These are phyloP conservation scores for Diogma glabrata DNA, from an alignment of 2,888 invertebrate genomes.

Conservation along the genomic window DNA sequence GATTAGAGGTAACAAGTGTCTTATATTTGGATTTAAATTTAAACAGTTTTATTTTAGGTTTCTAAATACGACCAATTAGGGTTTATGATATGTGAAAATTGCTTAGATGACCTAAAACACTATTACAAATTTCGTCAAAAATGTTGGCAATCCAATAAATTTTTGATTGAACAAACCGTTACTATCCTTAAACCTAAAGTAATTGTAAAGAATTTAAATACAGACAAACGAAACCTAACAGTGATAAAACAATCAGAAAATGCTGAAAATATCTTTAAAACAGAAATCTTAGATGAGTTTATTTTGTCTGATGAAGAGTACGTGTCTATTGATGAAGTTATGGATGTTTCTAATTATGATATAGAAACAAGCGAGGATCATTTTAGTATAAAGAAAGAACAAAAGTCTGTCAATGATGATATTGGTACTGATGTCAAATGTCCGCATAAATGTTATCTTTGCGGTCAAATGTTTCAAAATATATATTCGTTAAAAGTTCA, in stretches of 20 bases:
- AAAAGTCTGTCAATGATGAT: background rate
- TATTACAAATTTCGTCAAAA: background rate
- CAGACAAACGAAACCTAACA: too few relatives aligned
- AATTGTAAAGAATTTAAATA: too few relatives aligned
- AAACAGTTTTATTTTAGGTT: conserved; percentile 1
- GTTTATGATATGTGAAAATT: background rate
- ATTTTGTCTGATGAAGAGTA: background rate
- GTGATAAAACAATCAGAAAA: too few relatives aligned
- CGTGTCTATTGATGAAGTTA: background rate
- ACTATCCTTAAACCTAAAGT: too few relatives aligned
- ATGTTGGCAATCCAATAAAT: conserved; percentile 1
- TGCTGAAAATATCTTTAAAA: too few relatives aligned
- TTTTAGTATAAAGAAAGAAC: background rate
- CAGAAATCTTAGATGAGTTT: too few relatives aligned
- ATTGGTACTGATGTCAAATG: background rate
- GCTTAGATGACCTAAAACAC: background rate
- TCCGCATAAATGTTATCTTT: background rate
- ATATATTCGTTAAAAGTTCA: background rate
- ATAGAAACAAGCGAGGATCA: background rate
- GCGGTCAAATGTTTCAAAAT: background rate
- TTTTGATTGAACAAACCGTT: background rate
- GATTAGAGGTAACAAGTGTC: background rate
- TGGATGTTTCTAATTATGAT: background rate
- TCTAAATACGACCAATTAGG: background rate
- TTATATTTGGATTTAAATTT: too few relatives aligned